Evolutionary conservation across 2,888 invertebrate genomes (phyloP).

Genomic region (Hybos culiciformis): DNA sequence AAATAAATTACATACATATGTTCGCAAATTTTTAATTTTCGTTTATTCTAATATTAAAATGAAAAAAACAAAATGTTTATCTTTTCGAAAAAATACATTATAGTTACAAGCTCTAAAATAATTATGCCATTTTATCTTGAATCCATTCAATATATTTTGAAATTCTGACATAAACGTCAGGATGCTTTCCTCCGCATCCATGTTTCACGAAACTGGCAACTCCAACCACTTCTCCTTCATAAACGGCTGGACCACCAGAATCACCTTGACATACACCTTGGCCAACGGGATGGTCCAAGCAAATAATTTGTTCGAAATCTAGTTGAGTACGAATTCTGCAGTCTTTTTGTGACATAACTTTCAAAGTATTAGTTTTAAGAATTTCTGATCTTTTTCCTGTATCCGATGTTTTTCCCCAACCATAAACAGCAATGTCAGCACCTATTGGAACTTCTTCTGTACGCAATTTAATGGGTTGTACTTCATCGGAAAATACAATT

Average conservation of each 20-base stretch:
- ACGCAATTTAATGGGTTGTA: slow-evolving; percentile 13
- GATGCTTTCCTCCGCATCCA: slow-evolving; percentile 22
- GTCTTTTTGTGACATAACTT: slow-evolving; percentile 15
- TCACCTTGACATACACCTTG: slow-evolving; percentile 30
- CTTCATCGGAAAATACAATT: slow-evolving; percentile 14
- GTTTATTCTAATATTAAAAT: too few relatives aligned
- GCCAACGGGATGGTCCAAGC: slow-evolving; percentile 18
- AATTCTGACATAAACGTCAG: slow-evolving; percentile 29
- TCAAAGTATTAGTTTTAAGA: slow-evolving; percentile 14
- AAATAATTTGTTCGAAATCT: slow-evolving; percentile 21
- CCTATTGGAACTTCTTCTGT: slow-evolving; percentile 1
- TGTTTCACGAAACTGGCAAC: slow-evolving; percentile 25
- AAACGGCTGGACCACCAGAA: slow-evolving; percentile 30
- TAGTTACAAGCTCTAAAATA: too few relatives aligned
- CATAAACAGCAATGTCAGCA: slow-evolving; percentile 6
- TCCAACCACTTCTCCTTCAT: slow-evolving; percentile 22
- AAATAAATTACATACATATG: too few relatives aligned
- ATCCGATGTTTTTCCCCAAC: slow-evolving; percentile 7
- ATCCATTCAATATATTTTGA: slow-evolving; percentile 5
- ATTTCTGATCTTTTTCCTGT: slow-evolving; percentile 1
- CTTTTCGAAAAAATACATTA: too few relatives aligned
- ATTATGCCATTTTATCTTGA: not conserved
- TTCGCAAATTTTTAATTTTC: too few relatives aligned
- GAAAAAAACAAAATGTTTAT: too few relatives aligned
- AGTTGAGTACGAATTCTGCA: slow-evolving; percentile 17